phyloP scores from a whole-genome alignment of 2,888 invertebrate species.

The Timema podura region DNA sequence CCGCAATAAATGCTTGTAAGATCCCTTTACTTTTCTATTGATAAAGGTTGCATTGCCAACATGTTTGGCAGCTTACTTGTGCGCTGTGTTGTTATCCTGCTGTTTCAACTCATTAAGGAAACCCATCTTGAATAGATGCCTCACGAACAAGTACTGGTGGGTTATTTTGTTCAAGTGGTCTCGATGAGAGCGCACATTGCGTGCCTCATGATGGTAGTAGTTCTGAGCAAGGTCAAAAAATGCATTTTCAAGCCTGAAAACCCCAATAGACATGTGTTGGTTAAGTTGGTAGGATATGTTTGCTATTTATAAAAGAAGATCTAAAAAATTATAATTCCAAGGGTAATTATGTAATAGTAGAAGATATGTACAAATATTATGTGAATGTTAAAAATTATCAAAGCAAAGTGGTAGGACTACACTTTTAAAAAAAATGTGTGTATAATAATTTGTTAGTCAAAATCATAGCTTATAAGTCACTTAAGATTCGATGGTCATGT shows the following conservation, averaged over 20 bases:
- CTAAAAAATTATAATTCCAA: conserved; percentile 1
- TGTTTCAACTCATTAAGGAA: conserved; percentile 92
- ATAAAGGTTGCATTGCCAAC: not conserved
- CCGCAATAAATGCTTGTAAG: too few relatives aligned
- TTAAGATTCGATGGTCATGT: too few relatives aligned
- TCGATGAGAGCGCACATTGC: conserved; percentile 80
- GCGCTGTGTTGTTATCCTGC: conserved; percentile 81
- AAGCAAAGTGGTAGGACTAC: too few relatives aligned
- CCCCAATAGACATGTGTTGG: not conserved
- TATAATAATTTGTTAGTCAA: too few relatives aligned
- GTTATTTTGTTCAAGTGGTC: conserved; percentile 88
- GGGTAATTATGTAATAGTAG: conserved; percentile 5
- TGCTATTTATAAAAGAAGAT: conserved; percentile 16
- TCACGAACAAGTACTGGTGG: conserved; percentile 86
- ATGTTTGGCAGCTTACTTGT: conserved; percentile 57
- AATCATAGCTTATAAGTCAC: too few relatives aligned
- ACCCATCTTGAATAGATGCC: conserved; percentile 96
- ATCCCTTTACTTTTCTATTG: too few relatives aligned
- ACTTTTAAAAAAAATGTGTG: too few relatives aligned
- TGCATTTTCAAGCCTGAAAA: conserved; percentile 78
- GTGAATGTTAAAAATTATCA: too few relatives aligned
- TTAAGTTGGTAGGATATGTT: too few relatives aligned
- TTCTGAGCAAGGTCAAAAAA: conserved; percentile 90
- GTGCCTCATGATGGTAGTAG: conserved; percentile 87
- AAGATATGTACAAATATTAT: too few relatives aligned